Evolutionary conservation across 2,113 vertebrate species (phyloP).

Genomic region (Dasyprocta punctata): DNA sequence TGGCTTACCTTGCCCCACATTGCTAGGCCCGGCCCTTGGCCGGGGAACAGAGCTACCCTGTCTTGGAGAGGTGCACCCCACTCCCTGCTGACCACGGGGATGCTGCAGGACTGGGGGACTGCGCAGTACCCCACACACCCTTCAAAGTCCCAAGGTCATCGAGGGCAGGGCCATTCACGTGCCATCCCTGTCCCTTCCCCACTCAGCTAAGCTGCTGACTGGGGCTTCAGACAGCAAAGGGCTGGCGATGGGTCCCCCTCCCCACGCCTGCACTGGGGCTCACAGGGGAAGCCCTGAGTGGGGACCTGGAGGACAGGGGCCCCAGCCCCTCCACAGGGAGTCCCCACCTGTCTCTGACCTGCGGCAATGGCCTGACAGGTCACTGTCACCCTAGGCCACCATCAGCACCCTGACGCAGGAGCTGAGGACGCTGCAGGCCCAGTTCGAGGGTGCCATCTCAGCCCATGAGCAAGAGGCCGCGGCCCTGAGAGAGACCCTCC

Average conservation of each 20-base stretch:
- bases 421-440: constrained; percentile 81
- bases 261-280: not conserved
- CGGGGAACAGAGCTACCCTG: too few species aligned
- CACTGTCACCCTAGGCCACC: constrained; percentile 76
- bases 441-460: constrained; percentile 85
- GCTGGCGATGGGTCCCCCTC: not conserved
- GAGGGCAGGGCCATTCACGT: accelerated
- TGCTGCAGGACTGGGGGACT: not conserved
- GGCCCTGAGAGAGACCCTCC: constrained; percentile 83
- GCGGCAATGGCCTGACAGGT: accelerated
- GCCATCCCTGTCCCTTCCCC: not conserved
- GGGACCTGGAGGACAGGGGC: not conserved
- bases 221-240: not conserved
- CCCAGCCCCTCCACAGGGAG: too few species aligned
- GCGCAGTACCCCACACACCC: too few species aligned
- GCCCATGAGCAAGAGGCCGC: constrained; percentile 81
- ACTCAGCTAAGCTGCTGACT: not conserved
- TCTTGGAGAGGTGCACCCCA: too few species aligned
- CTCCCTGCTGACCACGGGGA: too few species aligned
- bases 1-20: not conserved
- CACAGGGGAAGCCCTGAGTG: not conserved
- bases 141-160: too few species aligned
- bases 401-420: constrained; percentile 72
- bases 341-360: not conserved
- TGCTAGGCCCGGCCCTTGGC: not conserved